Conservation (phyloP, 2,797 vertebrate species). For the Martes flavigula region DNA sequence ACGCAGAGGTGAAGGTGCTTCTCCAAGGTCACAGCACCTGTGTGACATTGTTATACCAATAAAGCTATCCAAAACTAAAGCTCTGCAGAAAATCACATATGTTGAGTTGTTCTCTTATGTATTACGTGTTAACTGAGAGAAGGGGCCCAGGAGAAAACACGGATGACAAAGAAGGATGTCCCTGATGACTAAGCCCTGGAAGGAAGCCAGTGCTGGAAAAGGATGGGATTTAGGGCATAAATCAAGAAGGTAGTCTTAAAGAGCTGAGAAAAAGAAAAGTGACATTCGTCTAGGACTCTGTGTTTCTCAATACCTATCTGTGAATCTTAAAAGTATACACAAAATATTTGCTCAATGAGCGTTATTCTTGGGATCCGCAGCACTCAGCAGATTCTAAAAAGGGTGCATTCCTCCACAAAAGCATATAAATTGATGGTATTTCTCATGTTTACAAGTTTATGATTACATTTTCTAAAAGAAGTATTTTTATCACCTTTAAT, state of each 20-base stretch:
- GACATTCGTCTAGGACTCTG: not conserved
- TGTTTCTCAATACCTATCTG: not conserved
- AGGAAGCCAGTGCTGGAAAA: not conserved
- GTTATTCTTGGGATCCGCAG: not conserved
- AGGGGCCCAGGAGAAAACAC: not conserved
- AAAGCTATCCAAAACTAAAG: not conserved
- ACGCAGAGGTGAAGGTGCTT: not conserved
- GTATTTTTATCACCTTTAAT: not conserved
- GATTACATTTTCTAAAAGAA: slow-evolving; percentile 26
- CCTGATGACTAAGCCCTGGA: not conserved
- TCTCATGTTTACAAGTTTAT: not conserved
- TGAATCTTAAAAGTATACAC: not conserved
- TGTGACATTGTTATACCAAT: not conserved
- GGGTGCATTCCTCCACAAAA: not conserved
- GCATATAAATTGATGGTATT: not conserved
- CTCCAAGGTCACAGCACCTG: not conserved
- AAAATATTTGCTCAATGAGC: not conserved
- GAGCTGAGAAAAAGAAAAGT: not conserved
- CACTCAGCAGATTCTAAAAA: not conserved
- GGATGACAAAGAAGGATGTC: no score
- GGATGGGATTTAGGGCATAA: not conserved
- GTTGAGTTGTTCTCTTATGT: not conserved
- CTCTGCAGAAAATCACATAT: not conserved
- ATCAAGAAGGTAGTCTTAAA: not conserved
- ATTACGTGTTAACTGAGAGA: not conserved